Percentiles rank a stretch among this genome's conserved stretches.
These are phyloP conservation scores for Xiphorhynchus erythropygius DNA, from an alignment of 2,797 vertebrate species.

Conservation along the genomic window DNA sequence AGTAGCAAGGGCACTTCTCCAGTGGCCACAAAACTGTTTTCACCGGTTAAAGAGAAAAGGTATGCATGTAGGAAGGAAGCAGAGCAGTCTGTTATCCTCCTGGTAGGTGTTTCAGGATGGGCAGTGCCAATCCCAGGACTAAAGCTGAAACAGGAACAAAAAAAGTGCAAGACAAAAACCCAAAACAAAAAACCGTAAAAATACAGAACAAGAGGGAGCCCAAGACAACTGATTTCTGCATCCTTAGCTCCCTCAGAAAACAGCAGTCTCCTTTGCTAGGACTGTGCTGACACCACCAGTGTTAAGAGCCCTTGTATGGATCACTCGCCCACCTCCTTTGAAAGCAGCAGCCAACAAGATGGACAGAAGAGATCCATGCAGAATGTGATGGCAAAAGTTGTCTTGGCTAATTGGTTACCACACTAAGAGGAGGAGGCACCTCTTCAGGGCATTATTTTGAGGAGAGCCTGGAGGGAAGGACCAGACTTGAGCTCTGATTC, in stretches of 20 bases:
- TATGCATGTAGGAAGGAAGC: constrained; percentile 14
- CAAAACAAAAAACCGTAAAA: constrained; percentile 19
- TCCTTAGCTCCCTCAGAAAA: not conserved
- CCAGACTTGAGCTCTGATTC: constrained; percentile 13
- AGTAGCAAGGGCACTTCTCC: constrained; percentile 10
- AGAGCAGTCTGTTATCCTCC: not conserved
- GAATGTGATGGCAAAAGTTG: not conserved
- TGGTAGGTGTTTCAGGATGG: not conserved
- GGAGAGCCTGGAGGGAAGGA: constrained; percentile 24
- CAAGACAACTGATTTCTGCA: not conserved
- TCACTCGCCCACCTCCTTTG: not conserved
- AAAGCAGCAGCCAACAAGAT: constrained; percentile 2
- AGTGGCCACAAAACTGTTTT: constrained; percentile 22
- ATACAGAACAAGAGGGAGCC: constrained; percentile 27
- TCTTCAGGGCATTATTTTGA: not conserved
- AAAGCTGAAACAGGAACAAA: constrained; percentile 53
- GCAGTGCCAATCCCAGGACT: not conserved
- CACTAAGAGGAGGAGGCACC: not conserved
- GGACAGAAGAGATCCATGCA: constrained; percentile 3
- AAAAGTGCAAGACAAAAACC: constrained; percentile 46
- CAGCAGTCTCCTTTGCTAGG: constrained; percentile 27
- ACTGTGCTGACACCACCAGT: not conserved
- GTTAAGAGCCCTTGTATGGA: not conserved
- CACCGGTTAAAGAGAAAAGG: not conserved
- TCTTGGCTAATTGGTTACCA: not conserved